These are phyloP conservation scores for Cirrhinus mrigala DNA, from an alignment of 2,797 vertebrate species.

Conservation along the genomic window DNA sequence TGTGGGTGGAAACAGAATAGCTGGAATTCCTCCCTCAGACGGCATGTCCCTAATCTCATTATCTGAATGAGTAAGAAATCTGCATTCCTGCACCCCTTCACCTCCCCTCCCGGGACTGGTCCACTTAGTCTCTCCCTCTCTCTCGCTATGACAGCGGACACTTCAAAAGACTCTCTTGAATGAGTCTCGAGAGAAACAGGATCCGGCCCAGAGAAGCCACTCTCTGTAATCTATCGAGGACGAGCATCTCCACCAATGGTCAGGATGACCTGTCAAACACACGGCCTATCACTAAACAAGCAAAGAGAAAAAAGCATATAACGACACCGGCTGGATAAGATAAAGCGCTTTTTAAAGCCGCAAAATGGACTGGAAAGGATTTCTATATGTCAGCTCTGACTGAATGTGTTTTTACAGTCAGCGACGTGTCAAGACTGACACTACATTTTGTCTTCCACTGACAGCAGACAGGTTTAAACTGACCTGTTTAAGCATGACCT, in stretches of 20 bases:
- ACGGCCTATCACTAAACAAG: constrained; percentile 4
- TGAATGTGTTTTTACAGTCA: constrained; percentile 24
- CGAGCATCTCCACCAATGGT: constrained; percentile 16
- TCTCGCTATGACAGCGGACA: constrained; percentile 44
- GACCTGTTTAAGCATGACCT: constrained; percentile 12
- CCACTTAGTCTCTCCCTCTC: constrained; percentile 18
- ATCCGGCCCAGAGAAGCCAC: constrained; percentile 23
- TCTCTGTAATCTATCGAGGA: constrained; percentile 35
- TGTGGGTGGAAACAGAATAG: constrained; percentile 65
- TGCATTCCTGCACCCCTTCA: constrained; percentile 71
- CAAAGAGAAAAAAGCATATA: constrained; percentile 34
- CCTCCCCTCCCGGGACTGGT: background rate
- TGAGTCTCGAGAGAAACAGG: constrained; percentile 1
- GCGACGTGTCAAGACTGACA: constrained; percentile 10
- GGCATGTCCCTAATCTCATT: constrained; percentile 78
- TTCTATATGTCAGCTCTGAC: constrained; percentile 15
- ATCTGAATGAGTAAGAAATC: constrained; percentile 77
- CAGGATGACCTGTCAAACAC: constrained; percentile 40
- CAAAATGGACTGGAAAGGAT: constrained; percentile 13
- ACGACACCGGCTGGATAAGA: constrained; percentile 32
- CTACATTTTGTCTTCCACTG: constrained; percentile 11
- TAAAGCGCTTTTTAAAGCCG: constrained; percentile 44
- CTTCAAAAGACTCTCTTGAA: constrained; percentile 45
- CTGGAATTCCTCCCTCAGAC: constrained; percentile 74
- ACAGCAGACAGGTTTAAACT: constrained; percentile 22